A percentile compares a stretch with the other conserved stretches of the same genome.
Evolutionary conservation across 2,797 vertebrate genomes (phyloP).

Genomic region (Pipistrellus nathusii): DNA sequence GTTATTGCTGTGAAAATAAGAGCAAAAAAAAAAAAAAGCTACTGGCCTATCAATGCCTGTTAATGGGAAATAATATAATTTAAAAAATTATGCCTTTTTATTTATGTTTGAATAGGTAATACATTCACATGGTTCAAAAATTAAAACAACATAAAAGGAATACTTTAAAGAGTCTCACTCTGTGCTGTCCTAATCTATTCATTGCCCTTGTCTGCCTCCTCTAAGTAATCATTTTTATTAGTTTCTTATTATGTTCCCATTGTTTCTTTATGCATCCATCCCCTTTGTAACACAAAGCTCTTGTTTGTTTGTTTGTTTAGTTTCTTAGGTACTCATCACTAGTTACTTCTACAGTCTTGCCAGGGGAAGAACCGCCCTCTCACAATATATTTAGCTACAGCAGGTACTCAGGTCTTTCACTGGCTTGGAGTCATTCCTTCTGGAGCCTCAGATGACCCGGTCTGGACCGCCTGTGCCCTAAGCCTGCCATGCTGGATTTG

Average conservation of each 20-base stretch:
- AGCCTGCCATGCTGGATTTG: not conserved
- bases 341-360: not conserved
- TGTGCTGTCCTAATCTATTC: not conserved
- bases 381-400: not conserved
- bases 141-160: not conserved
- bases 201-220: not conserved
- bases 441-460: not conserved
- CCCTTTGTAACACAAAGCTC: not conserved
- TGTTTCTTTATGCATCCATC: not conserved
- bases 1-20: not conserved
- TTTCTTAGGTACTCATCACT: not conserved
- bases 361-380: not conserved
- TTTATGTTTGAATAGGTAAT: conserved; percentile 7
- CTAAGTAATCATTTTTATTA: not conserved
- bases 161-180: not conserved
- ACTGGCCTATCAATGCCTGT: not conserved
- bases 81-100: not conserved
- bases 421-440: not conserved
- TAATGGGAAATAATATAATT: not conserved
- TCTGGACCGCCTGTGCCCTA: not conserved
- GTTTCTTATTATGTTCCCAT: not conserved
- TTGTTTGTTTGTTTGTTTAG: not conserved
- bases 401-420: not conserved
- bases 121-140: not conserved
- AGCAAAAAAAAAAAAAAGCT: not conserved